Conservation (phyloP, 2,888 invertebrate species). For the Andrena chrysosceles region DNA sequence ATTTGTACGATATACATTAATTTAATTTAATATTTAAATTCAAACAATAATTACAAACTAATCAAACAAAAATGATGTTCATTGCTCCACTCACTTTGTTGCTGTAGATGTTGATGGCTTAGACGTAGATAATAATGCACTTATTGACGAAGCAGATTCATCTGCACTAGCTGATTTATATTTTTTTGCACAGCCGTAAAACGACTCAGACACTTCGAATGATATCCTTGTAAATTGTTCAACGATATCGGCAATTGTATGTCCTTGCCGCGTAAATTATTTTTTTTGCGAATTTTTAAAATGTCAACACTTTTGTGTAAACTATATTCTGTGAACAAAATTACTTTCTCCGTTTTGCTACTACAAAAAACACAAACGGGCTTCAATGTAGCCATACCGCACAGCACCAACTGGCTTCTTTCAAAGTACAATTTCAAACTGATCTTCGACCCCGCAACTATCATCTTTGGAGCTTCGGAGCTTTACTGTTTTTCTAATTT, state of each 20-base stretch:
- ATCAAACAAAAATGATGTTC: background rate
- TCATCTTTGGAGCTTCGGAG: background rate
- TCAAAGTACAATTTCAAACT: background rate
- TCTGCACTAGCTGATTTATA: background rate
- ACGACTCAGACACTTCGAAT: conserved; percentile 4
- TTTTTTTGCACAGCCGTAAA: background rate
- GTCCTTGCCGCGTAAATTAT: background rate
- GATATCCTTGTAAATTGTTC: background rate
- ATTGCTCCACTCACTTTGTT: conserved; percentile 5
- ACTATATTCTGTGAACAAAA: background rate
- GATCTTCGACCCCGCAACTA: background rate
- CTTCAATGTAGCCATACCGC: background rate
- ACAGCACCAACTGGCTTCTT: background rate
- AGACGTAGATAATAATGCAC: background rate
- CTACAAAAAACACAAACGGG: background rate
- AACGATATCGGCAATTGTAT: background rate
- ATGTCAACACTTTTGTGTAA: background rate
- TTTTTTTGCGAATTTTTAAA: background rate
- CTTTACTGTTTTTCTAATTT: background rate
- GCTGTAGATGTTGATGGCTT: background rate
- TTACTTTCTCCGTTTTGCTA: background rate
- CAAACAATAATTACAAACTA: background rate
- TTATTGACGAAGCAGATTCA: background rate
- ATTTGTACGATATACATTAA: background rate
- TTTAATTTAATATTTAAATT: too few relatives aligned